Evolutionary conservation across 2,797 vertebrate genomes (phyloP), one percentile per base, ranked within the genome.

Genomic region (Aselliscus stoliczkanus): DNA sequence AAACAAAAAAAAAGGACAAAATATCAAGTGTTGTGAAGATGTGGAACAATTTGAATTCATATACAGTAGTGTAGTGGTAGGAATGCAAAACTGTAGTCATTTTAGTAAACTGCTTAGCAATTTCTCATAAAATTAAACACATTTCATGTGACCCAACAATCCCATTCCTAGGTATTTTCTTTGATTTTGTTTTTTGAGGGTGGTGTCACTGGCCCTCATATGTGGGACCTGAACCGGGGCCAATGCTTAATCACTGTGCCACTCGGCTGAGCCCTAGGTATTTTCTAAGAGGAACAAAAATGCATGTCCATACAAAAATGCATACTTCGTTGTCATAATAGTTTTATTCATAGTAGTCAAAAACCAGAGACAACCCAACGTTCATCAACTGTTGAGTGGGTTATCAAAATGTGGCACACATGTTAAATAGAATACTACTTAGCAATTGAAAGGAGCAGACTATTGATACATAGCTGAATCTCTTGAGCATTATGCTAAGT

Each of bases 211-310:
- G n/a, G n/a, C n/a, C n/a, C n/a, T n/a, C n/a, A n/a, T n/a, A n/a
- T n/a, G n/a, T n/a, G n/a, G n/a, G n/a, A n/a, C n/a, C n/a, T n/a
- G n/a, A n/a, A n/a, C n/a, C n/a, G n/a, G n/a, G n/a, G n/a, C n/a
- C n/a, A n/a, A n/a, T n/a, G n/a, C n/a, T n/a, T n/a, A n/a, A n/a
- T n/a, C n/a, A n/a, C n/a, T n/a, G n/a, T n/a, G n/a, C n/a, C n/a
- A n/a, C n/a, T n/a, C n/a, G n/a, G n/a, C n/a, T n/a, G n/a, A n/a
- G n/a, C n/a, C 13, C 2, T 39, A 60, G 15, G 2, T 87, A 72
- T 58, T 83, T 92, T 94, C 34, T 31, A 93, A 64, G 5, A 88
- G 20, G 69, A 96, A 90, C 10, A 65, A 86, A 93, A 56, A 73
- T 65, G 12, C 52, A 25, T 77, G 25, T 86, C 11, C 31, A 65